These are phyloP conservation scores for Cyprinella venusta DNA, from an alignment of 2,797 vertebrate genomes.

Conservation along the genomic window DNA sequence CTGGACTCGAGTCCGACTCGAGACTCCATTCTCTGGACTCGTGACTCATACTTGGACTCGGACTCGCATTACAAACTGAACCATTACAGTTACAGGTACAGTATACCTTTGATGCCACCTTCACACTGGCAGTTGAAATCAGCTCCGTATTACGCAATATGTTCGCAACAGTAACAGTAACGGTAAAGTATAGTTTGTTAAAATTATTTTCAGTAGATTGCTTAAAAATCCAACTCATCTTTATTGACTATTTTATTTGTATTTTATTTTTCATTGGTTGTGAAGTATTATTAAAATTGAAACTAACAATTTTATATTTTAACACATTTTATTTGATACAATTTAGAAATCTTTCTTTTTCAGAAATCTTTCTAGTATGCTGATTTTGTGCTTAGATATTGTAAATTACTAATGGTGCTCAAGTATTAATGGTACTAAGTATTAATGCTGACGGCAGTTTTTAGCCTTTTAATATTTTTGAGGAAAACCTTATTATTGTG, in stretches of 20 bases:
- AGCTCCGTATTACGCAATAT: too few species aligned
- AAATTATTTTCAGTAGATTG: too few species aligned
- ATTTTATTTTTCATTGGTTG: background rate
- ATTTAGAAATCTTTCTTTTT: background rate
- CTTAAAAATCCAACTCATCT: background rate
- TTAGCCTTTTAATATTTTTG: background rate
- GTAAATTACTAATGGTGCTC: background rate
- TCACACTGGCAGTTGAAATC: too few species aligned
- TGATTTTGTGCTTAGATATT: background rate
- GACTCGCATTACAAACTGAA: too few species aligned
- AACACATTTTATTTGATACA: background rate
- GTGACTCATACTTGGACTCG: too few species aligned
- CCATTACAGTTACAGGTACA: too few species aligned
- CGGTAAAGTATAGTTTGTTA: too few species aligned
- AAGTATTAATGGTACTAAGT: background rate
- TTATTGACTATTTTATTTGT: background rate
- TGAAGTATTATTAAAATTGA: background rate
- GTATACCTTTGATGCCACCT: too few species aligned
- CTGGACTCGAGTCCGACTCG: too few species aligned
- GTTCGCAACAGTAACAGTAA: too few species aligned
- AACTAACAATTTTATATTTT: background rate
- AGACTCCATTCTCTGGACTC: too few species aligned
- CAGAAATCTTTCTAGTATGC: background rate
- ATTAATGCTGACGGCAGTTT: background rate
- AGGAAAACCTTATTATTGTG: background rate